Evolutionary conservation across 2,113 vertebrate species (phyloP), one percentile per base, ranked within the genome.

Genomic region (Pyrgilauda ruficollis): DNA sequence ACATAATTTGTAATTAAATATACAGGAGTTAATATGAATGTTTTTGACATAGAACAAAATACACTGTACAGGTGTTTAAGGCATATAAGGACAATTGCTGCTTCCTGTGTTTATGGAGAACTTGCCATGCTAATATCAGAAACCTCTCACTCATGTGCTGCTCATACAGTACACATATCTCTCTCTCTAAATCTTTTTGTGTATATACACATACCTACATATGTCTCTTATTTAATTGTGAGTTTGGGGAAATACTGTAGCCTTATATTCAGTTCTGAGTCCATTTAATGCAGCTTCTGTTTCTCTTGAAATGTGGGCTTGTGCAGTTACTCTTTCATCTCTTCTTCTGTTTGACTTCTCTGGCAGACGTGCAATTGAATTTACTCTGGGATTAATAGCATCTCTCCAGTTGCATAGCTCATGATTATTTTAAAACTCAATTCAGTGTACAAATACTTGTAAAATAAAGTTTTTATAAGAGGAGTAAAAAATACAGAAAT

Each of bases 241-340:
- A 73, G 39, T 68, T 84, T 75, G 52, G 50, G 72, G 75, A 74
- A 78, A 62, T 84, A 46, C 1, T 72, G 44, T 61, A 85, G 55
- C 67, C 49, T 87, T 3, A 0, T 58, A 59, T 39, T 96, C 39
- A 70, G 64, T 67, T 81, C 63, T 59, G 74, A 87, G 68, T 61
- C 67, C 35, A 24, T 89, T 90, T 90, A 80, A 37, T 90, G 58
- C 47, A 86, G 35, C 35, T 74, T 81, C 67, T 67, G 37, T 78
- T 95, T 94, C 83, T 90, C 46, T 91, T 78, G 90, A 93, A 89
- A 64, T 5, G 2, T 82, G 43, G 49, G 43, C 55, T 94, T 84
- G 56, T 66, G 68, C 33, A 66, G 41, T 74, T 87, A 30, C 23
- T 75, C 67, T 92, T 92, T 86, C 24, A 55, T 79, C 59, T 91